Evolutionary conservation across 1,140 invertebrate genomes (phyloP), one percentile per base, ranked within the genome.

Genomic region (Brevipalpus yothersi): DNA sequence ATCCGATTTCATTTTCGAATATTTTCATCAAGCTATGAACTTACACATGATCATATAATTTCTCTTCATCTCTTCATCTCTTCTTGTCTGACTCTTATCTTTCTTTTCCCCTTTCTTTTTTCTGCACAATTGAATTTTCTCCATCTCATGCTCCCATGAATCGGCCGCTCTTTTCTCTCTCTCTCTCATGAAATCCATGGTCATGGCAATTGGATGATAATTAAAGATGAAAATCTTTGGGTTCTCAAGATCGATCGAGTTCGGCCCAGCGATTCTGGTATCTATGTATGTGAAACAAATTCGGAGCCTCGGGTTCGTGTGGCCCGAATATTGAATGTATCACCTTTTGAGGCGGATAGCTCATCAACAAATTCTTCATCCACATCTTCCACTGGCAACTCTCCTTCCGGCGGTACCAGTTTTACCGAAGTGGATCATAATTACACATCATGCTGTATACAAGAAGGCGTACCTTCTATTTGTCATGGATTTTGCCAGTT

Each of bases 221-320:
- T 51, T 31, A n/a, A 13, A 75, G 80, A 80, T 15, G 82, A 82
- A 2, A 82, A 85, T 66, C 82, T 85, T 13, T 87, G 83, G 83
- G 82, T 85, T 39, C 73, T 87, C n/a, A 77, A 81, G 47, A 83
- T 87, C 65, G 80, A 79, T 65, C 71, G 75, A 31, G 76, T 79
- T 1, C 79, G 76, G 65, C 68, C 77, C 4, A 74, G 73, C 9
- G 84, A 87, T 69, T 77, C 81, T 7, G 84, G 83, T 4, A 73
- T 83, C 9, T 87, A 87, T 66, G 77, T 81, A 62, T 87, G 84
- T 65, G 83, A 86, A 70, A 77, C 86, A 0, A 86, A 86, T 72
- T 82, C 79, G n/a, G 78, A 79, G 62, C 83, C 83, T 0, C 76
- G 80, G 4, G 73, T 84, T 15, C 73, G 79, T 53, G 82, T 82